Base-by-base conservation (phyloP, 2,888 invertebrate species). In the Xestobium rufovillosum region DNA sequence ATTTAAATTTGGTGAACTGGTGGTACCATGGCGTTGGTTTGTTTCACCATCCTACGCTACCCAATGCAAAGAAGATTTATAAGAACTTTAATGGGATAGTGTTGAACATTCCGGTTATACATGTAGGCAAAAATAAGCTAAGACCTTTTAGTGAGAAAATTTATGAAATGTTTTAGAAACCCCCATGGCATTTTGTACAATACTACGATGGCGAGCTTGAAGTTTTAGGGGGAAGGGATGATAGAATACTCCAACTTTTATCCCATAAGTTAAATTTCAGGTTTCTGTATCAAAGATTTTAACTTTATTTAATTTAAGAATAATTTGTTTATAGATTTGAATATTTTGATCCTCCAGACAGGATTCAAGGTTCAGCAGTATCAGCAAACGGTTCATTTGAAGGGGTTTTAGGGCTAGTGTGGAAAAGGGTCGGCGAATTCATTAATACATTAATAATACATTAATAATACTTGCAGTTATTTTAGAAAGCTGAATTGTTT, bases 131-230 rank as follows among this genome's bases (percentile, higher is more conserved):
- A n/a, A n/a, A n/a, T n/a, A n/a, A n/a, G n/a, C n/a, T n/a, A n/a
- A n/a, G n/a, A n/a, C n/a, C n/a, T n/a, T n/a, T n/a, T n/a, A n/a
- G n/a, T n/a, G n/a, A n/a, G n/a, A n/a, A n/a, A n/a, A n/a, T n/a
- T 15, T 19, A 3, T 11, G 15, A 34, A 29, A 32, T 36, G 32
- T 52, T 54, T 12, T 45, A 71, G 70, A 71, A 71, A 59, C 84
- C 84, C 1, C 84, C 84, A 0, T 84, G 84, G 84, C 78, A 81
- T 62, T 84, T 83, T 59, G 80, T 84, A 1, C 69, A 64, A 37
- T 78, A 78, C 56, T 68, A 68, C 40, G 70, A 69, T 27, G 56
- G 39, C 41, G 38, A 47, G 16, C 57, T 76, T 26, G 66, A 69
- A 45, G 81, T 83, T 1, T 70, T 75, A 1, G 83, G 83, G 1